These are phyloP conservation scores for Ophiothrix spiculata DNA, from an alignment of 35 echinoderm and acorn worm species.

Conservation along the genomic window DNA sequence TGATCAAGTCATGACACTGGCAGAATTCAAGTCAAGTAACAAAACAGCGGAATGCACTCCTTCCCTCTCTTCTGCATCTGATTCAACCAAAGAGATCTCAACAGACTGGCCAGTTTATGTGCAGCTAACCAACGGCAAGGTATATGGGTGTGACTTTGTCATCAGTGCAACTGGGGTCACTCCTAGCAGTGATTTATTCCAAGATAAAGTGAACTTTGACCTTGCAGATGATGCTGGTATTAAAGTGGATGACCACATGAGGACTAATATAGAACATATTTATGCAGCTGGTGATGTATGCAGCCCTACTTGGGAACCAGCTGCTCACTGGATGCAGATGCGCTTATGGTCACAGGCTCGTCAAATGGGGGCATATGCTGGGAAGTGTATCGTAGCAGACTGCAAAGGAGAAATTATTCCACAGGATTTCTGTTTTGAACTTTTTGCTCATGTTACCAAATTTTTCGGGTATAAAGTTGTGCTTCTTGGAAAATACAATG, in stretches of 20 bases:
- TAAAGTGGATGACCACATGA: slow-evolving; percentile 81
- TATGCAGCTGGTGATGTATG: slow-evolving; percentile 98
- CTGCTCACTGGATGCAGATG: slow-evolving; percentile 94
- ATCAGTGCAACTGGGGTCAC: slow-evolving; percentile 91
- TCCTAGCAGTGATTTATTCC: slow-evolving; percentile 52
- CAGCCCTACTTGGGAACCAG: slow-evolving; percentile 82
- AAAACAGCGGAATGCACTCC: not conserved
- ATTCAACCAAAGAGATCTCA: not conserved
- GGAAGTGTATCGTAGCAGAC: slow-evolving; percentile 83
- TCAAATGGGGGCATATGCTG: slow-evolving; percentile 92
- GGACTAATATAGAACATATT: slow-evolving; percentile 74
- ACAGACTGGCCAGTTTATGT: slow-evolving; percentile 84
- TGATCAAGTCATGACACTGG: slow-evolving; percentile 40
- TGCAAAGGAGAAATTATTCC: slow-evolving; percentile 27
- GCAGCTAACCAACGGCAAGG: slow-evolving; percentile 80
- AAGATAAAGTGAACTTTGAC: slow-evolving; percentile 16
- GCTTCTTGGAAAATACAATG: slow-evolving; percentile 88
- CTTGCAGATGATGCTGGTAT: slow-evolving; percentile 78
- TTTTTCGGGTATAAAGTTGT: slow-evolving; percentile 96
- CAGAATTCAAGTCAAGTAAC: slow-evolving; percentile 24
- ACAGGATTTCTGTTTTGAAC: slow-evolving; percentile 90
- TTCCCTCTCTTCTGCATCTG: not conserved
- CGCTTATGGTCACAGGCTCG: slow-evolving; percentile 91
- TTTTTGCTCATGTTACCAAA: slow-evolving; percentile 87
- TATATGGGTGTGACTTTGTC: slow-evolving; percentile 92